phyloP scores from a whole-genome alignment of 2,113 vertebrate genomes.

The Fulmarus glacialis region DNA sequence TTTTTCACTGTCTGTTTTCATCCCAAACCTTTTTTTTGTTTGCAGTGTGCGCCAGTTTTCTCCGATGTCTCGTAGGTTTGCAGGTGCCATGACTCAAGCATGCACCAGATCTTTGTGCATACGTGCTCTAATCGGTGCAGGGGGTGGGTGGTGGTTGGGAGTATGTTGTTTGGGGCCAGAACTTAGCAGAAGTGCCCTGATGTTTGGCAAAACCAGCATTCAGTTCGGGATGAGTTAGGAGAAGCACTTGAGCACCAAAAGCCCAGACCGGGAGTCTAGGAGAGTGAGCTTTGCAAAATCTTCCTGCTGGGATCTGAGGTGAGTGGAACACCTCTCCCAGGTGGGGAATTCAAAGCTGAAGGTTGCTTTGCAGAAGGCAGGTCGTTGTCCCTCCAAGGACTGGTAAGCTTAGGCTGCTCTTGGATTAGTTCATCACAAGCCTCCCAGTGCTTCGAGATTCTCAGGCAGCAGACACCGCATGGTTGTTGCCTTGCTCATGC shows the following conservation, averaged over 20 bases:
- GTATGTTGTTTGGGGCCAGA: background rate
- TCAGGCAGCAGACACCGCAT: background rate
- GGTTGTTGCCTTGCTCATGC: background rate
- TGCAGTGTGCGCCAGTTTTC: background rate
- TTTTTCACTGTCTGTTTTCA: background rate
- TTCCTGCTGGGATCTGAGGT: background rate
- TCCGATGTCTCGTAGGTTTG: accelerated
- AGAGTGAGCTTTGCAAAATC: background rate
- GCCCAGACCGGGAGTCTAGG: background rate
- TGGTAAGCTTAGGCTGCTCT: background rate
- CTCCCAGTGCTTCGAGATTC: background rate
- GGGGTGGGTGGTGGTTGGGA: background rate
- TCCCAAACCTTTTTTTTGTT: background rate
- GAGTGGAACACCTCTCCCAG: background rate
- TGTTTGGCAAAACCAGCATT: background rate
- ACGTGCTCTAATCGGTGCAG: background rate
- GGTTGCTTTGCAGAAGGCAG: background rate
- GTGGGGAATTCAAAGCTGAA: background rate
- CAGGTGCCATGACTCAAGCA: background rate
- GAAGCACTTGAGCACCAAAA: background rate
- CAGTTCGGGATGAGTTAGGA: background rate
- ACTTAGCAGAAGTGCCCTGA: background rate
- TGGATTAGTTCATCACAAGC: background rate
- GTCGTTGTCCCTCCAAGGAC: background rate
- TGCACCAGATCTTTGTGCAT: background rate